A percentile compares a stretch with the other conserved stretches of the same genome.
phyloP scores from a whole-genome alignment of 2,797 vertebrate species.

The Menidia menidia region DNA sequence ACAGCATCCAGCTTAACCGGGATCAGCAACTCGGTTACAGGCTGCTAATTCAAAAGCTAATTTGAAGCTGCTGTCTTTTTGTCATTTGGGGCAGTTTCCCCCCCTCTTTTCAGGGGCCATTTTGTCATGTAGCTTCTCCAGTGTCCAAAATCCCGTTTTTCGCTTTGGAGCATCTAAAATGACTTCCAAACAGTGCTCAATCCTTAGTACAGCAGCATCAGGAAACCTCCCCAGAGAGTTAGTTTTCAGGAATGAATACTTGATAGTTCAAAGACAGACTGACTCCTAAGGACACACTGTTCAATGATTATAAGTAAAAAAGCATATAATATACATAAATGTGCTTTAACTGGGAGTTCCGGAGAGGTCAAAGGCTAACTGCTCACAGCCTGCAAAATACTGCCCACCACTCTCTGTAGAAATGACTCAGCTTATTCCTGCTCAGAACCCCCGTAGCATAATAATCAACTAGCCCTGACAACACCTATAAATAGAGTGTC shows the following conservation, averaged over 20 bases:
- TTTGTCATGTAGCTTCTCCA: not conserved
- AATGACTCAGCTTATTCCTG: slow-evolving; percentile 78
- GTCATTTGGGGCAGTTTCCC: not conserved
- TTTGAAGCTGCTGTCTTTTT: too few species aligned
- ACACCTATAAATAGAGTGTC: slow-evolving; percentile 81
- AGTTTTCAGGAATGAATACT: too few species aligned
- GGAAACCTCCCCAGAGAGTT: not conserved
- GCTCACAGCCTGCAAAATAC: slow-evolving; percentile 23
- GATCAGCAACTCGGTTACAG: not conserved
- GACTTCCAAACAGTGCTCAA: not conserved
- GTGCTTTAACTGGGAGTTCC: not conserved
- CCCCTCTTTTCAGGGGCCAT: not conserved
- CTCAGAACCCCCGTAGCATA: slow-evolving; percentile 64
- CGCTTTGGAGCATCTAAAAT: not conserved
- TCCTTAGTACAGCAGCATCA: not conserved
- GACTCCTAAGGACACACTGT: too few species aligned
- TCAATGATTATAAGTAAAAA: too few species aligned
- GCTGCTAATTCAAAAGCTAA: too few species aligned
- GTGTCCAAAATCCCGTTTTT: not conserved
- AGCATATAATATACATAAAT: not conserved
- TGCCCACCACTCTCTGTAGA: slow-evolving; percentile 40
- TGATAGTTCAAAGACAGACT: too few species aligned
- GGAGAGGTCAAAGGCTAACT: slow-evolving; percentile 37
- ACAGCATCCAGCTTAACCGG: not conserved
- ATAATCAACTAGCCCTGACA: slow-evolving; percentile 69